phyloP scores from a whole-genome alignment of 2,113 vertebrate species.

The Carollia perspicillata region DNA sequence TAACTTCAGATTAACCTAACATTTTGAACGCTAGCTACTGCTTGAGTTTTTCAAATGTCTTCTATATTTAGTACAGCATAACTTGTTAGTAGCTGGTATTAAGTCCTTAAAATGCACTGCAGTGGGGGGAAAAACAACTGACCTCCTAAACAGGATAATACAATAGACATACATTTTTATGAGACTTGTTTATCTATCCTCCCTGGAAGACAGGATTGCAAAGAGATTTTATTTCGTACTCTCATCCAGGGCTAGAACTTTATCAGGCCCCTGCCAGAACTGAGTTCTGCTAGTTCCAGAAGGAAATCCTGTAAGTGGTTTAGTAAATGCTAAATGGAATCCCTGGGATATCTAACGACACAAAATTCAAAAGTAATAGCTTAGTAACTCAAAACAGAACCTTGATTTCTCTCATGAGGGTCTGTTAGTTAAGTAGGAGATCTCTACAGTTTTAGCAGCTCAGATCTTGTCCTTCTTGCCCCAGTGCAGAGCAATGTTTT shows the following conservation, averaged over 20 bases:
- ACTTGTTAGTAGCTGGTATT: conserved; percentile 49
- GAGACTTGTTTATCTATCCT: conserved; percentile 5
- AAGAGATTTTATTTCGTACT: conserved; percentile 55
- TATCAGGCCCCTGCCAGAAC: conserved; percentile 59
- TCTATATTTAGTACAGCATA: conserved; percentile 65
- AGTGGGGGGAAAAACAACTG: not conserved
- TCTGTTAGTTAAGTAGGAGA: not conserved
- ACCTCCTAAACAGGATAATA: not conserved
- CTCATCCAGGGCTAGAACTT: conserved; percentile 45
- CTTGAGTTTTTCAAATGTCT: not conserved
- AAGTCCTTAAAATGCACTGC: conserved; percentile 47
- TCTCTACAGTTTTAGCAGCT: not conserved
- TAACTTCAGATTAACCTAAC: conserved; percentile 49
- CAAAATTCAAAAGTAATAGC: conserved; percentile 64
- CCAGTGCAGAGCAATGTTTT: not conserved
- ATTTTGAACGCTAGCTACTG: conserved; percentile 28
- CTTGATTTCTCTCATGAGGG: not conserved
- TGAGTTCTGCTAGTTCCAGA: conserved; percentile 61
- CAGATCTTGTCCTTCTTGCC: not conserved
- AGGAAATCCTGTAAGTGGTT: conserved; percentile 64
- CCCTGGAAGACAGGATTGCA: conserved; percentile 52
- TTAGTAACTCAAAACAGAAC: conserved; percentile 51
- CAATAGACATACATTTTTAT: conserved; percentile 41
- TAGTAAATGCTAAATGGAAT: conserved; percentile 70
- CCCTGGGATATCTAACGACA: conserved; percentile 36